A percentile compares a stretch with the other conserved stretches of the same genome.
These are phyloP conservation scores for Nebria brevicollis DNA, from an alignment of 2,888 invertebrate species.

Conservation along the genomic window DNA sequence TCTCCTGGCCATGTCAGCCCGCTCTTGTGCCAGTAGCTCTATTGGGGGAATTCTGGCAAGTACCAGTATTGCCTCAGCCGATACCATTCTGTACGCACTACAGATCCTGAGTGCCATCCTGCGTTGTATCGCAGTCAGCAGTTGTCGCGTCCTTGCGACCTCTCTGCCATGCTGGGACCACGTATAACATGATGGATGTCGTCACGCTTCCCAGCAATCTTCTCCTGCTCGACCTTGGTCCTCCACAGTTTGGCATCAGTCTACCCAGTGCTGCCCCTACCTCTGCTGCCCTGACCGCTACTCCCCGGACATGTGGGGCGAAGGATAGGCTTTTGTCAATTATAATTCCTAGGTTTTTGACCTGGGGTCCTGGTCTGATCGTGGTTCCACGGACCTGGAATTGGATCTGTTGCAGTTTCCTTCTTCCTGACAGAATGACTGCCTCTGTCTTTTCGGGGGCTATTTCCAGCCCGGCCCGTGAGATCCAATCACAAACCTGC, in stretches of 20 bases:
- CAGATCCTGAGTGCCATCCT: not conserved
- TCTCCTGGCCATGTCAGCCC: not conserved
- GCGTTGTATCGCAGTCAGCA: too few species aligned
- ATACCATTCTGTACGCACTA: not conserved
- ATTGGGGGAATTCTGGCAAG: not conserved
- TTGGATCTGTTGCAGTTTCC: not conserved
- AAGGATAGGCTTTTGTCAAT: too few species aligned
- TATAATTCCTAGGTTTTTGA: not conserved
- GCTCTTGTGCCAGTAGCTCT: not conserved
- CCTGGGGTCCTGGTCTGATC: not conserved
- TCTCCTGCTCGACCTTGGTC: not conserved
- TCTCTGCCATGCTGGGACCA: conserved; percentile 13
- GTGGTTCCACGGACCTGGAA: not conserved
- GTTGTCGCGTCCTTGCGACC: not conserved
- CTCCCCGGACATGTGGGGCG: not conserved
- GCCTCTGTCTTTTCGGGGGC: too few species aligned
- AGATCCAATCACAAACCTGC: too few species aligned
- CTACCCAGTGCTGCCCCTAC: not conserved
- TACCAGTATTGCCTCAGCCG: not conserved
- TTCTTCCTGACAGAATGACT: too few species aligned
- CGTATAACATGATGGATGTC: not conserved
- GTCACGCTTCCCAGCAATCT: not conserved
- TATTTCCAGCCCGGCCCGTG: too few species aligned
- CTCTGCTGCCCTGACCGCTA: not conserved
- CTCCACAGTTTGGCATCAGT: not conserved